Percentiles rank a stretch among this genome's conserved stretches.
phyloP scores from a whole-genome alignment of 2,888 invertebrate genomes.

The Caenorhabditis sp. region DNA sequence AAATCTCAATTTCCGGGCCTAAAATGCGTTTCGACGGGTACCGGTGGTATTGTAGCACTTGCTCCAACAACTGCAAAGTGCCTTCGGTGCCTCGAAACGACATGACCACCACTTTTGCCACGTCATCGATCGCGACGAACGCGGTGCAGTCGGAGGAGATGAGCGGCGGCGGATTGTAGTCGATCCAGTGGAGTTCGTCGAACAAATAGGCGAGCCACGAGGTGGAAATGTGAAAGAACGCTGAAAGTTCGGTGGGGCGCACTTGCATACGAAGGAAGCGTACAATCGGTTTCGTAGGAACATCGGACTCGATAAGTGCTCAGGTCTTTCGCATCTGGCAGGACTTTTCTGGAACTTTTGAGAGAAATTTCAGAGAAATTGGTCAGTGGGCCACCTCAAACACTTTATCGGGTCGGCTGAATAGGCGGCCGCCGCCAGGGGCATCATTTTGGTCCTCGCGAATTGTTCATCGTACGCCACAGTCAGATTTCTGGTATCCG shows the following conservation, averaged over 20 bases:
- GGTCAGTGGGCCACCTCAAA: not conserved
- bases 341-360: constrained; percentile 20
- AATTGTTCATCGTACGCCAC: constrained; percentile 18
- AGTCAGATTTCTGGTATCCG: constrained; percentile 13
- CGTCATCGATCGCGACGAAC: constrained; percentile 44
- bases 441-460: constrained; percentile 21
- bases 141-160: constrained; percentile 42
- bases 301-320: constrained; percentile 10
- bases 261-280: not conserved
- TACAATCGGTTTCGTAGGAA: constrained; percentile 34
- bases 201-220: constrained; percentile 33
- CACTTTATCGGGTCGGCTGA: constrained; percentile 25
- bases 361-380: not conserved
- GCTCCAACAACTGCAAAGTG: constrained; percentile 53
- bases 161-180: constrained; percentile 26
- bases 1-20: no score
- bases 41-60: constrained; percentile 47
- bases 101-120: constrained; percentile 53
- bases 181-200: constrained; percentile 37
- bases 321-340: constrained; percentile 1
- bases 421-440: constrained; percentile 27
- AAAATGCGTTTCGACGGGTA: no score
- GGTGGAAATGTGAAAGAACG: constrained; percentile 15
- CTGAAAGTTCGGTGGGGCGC: not conserved
- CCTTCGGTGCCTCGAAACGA: constrained; percentile 61